A percentile compares a stretch with the other conserved stretches of the same genome.
phyloP scores from a whole-genome alignment of 2,888 invertebrate genomes.

The Leucoma salicis region DNA sequence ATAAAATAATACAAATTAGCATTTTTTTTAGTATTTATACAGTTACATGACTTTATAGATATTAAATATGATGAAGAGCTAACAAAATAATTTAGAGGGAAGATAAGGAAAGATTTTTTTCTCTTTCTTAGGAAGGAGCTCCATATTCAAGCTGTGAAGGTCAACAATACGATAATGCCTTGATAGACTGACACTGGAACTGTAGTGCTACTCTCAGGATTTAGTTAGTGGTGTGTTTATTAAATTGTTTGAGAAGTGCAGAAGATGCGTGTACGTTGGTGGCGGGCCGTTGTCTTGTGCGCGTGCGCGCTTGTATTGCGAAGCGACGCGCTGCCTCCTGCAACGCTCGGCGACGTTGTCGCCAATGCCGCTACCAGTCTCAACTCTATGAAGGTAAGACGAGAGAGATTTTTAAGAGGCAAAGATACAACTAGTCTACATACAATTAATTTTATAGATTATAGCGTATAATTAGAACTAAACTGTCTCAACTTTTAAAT shows the following conservation, averaged over 20 bases:
- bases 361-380: constrained; percentile 74
- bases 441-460: no score
- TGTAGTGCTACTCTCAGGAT: constrained; percentile 7
- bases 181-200: constrained; percentile 11
- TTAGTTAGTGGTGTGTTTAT: constrained; percentile 6
- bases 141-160: not conserved
- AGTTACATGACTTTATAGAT: no score
- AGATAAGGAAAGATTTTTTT: no score
- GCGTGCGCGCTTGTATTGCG: constrained; percentile 54
- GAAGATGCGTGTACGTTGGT: constrained; percentile 59
- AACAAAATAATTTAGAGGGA: no score
- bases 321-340: constrained; percentile 67
- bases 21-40: no score
- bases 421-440: no score
- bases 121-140: not conserved
- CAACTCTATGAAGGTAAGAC: constrained; percentile 75
- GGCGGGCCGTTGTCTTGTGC: constrained; percentile 55
- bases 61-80: no score
- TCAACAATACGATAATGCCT: constrained; percentile 16
- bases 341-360: constrained; percentile 74
- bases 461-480: no score
- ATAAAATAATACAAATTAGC: no score
- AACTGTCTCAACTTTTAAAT: no score
- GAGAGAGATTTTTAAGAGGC: not conserved
- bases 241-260: constrained; percentile 5